Conservation (phyloP, 2,113 vertebrate species). For the Serilophus lunatus region DNA sequence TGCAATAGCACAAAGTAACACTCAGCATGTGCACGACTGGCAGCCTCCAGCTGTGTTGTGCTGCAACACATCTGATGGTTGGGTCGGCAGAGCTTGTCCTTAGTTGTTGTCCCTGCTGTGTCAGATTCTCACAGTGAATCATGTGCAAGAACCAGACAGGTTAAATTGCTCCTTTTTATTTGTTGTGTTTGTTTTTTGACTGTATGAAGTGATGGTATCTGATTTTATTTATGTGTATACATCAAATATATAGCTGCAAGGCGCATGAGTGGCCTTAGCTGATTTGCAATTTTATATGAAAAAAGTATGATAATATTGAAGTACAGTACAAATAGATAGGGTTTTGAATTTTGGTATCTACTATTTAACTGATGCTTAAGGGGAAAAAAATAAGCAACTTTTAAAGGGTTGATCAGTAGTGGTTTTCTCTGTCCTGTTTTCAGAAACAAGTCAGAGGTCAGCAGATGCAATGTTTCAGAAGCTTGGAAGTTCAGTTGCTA, state of each 20-base stretch:
- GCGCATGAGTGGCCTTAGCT: background rate
- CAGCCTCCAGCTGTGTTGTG: background rate
- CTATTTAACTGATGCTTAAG: background rate
- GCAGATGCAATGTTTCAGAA: background rate
- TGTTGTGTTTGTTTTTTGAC: background rate
- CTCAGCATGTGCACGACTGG: background rate
- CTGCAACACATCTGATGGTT: background rate
- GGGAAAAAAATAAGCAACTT: background rate
- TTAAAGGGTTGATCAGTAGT: background rate
- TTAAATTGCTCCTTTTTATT: background rate
- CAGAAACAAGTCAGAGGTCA: background rate
- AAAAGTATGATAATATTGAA: background rate
- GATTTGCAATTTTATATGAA: background rate
- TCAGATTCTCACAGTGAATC: background rate
- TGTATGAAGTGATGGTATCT: background rate
- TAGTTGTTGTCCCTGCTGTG: background rate
- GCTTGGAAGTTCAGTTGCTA: background rate
- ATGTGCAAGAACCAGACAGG: background rate
- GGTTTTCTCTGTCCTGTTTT: background rate
- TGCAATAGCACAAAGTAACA: accelerated
- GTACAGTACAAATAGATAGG: background rate
- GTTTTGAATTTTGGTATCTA: background rate
- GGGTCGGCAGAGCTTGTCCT: background rate
- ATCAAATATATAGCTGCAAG: background rate
- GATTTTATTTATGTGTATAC: background rate